phyloP scores from a whole-genome alignment of 2,888 invertebrate genomes.

The Andrena chrysosceles region DNA sequence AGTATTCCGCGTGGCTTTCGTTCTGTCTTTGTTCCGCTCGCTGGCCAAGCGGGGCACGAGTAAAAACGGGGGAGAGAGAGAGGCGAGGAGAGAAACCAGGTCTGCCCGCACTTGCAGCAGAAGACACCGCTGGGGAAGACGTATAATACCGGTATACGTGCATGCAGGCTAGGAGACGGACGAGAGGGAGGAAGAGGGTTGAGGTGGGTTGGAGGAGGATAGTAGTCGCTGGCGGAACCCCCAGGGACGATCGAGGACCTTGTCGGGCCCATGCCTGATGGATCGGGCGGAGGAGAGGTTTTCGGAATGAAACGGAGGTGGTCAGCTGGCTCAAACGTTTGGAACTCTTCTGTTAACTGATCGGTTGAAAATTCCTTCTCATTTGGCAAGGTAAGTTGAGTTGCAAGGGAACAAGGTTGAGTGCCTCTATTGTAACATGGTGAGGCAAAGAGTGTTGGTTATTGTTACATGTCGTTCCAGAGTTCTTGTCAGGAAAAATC shows the following conservation, averaged over 20 bases:
- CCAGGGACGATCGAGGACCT: constrained; percentile 67
- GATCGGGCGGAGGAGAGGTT: constrained; percentile 10
- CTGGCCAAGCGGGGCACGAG: constrained; percentile 18
- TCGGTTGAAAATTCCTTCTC: too few species aligned
- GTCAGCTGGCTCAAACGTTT: constrained; percentile 2
- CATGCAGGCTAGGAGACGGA: constrained; percentile 45
- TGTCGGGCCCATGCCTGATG: constrained; percentile 56
- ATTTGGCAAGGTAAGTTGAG: too few species aligned
- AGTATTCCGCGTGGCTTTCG: constrained; percentile 50
- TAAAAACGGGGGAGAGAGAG: constrained; percentile 30
- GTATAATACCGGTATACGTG: constrained; percentile 34
- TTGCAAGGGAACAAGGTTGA: too few species aligned
- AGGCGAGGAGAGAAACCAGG: constrained; percentile 49
- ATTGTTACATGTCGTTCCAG: too few species aligned
- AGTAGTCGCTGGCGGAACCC: constrained; percentile 56
- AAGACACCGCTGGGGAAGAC: constrained; percentile 39
- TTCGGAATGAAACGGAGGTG: neutral
- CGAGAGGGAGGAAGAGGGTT: constrained; percentile 45
- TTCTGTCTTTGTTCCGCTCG: constrained; percentile 10
- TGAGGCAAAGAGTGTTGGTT: too few species aligned
- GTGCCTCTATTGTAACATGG: too few species aligned
- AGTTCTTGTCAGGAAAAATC: too few species aligned
- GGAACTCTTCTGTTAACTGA: too few species aligned
- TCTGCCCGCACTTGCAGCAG: constrained; percentile 32
- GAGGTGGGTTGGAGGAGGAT: constrained; percentile 37